A percentile compares a stretch with the other conserved stretches of the same genome.
Conservation (phyloP, 2,113 vertebrate genomes). For the Ellobius talpinus region DNA sequence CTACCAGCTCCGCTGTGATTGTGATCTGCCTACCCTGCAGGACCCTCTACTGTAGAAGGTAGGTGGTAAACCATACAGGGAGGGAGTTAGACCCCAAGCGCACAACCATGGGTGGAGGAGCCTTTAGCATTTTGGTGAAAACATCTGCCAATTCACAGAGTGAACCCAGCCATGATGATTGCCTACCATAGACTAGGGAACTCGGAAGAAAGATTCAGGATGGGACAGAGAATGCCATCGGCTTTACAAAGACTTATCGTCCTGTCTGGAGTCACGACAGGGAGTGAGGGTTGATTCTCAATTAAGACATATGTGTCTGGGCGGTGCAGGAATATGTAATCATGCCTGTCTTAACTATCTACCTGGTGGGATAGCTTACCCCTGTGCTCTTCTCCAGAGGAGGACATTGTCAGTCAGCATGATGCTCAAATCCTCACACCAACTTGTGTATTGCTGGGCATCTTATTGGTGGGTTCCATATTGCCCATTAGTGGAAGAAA, state of each 20-base stretch:
- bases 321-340: not conserved
- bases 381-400: not conserved
- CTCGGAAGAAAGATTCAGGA: not conserved
- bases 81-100: not conserved
- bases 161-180: no score
- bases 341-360: not conserved
- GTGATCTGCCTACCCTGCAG: not conserved
- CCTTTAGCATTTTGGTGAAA: accelerated
- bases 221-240: not conserved
- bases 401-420: not conserved
- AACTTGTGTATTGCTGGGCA: not conserved
- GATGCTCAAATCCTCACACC: not conserved
- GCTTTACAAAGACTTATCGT: accelerated
- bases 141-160: not conserved
- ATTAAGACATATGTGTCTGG: not conserved
- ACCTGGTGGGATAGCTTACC: no score
- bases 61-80: not conserved
- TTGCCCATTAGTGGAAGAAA: not conserved
- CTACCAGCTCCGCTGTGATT: not conserved
- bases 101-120: no score
- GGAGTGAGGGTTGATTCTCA: not conserved
- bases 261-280: accelerated
- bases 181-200: not conserved
- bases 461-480: not conserved
- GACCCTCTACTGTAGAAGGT: conserved; percentile 14